A percentile compares a stretch with the other conserved stretches of the same genome.
Conservation (phyloP, 2,113 vertebrate genomes). For the Eupsittula cactorum region DNA sequence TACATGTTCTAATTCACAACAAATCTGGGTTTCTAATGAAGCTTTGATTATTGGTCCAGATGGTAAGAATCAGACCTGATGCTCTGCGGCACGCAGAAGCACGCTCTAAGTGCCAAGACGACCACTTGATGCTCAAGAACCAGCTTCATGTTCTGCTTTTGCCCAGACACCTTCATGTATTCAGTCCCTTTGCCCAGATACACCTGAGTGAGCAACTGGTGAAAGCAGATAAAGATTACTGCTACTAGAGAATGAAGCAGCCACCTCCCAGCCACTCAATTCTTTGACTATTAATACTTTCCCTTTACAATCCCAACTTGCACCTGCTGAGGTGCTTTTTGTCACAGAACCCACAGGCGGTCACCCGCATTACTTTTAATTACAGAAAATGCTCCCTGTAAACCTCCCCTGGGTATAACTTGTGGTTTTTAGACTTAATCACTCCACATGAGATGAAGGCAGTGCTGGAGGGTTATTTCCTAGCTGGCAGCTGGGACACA, state of each 20-base stretch:
- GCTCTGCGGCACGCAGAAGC: background rate
- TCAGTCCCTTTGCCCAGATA: fast-evolving
- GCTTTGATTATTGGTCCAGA: slow-evolving; percentile 45
- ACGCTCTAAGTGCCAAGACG: background rate
- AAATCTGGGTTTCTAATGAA: slow-evolving; percentile 50
- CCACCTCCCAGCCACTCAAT: background rate
- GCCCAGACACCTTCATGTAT: fast-evolving
- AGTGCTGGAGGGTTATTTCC: background rate
- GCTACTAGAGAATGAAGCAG: background rate
- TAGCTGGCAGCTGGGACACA: background rate
- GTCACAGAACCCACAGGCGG: background rate
- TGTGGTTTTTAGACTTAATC: background rate
- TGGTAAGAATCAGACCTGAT: background rate
- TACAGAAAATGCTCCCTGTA: background rate
- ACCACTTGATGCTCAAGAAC: background rate
- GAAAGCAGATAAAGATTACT: background rate
- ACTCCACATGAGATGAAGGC: background rate
- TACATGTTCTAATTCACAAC: slow-evolving; percentile 51
- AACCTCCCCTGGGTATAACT: background rate
- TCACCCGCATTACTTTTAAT: background rate
- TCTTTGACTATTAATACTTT: background rate
- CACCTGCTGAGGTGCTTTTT: background rate
- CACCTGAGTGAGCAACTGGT: background rate
- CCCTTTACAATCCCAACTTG: background rate
- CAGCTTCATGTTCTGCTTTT: background rate